A percentile compares a stretch with the other conserved stretches of the same genome.
phyloP scores from a whole-genome alignment of 1,140 invertebrate species.

The Scaptomyza hsui region DNA sequence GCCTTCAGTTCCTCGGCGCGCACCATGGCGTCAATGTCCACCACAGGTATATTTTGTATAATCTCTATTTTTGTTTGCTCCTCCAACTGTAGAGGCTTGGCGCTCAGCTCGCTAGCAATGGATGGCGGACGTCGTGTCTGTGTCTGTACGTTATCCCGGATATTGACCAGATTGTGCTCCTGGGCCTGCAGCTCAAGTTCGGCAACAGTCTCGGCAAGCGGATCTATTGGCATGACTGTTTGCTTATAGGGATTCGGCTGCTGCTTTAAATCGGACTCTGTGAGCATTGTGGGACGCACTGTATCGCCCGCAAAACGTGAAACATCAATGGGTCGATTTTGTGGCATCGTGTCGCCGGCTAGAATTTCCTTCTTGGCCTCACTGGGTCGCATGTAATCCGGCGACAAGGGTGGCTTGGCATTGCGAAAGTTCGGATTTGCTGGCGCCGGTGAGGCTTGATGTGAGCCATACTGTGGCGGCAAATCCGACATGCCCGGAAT shows the following conservation, averaged over 20 bases:
- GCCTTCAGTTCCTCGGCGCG: conserved; percentile 62
- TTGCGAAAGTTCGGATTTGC: conserved; percentile 63
- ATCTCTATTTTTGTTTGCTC: conserved; percentile 74
- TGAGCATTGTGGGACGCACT: conserved; percentile 56
- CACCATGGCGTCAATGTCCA: conserved; percentile 68
- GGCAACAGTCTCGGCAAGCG: conserved; percentile 62
- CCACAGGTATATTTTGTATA: conserved; percentile 51
- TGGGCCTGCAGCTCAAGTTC: conserved; percentile 67
- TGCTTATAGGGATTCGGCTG: conserved; percentile 52
- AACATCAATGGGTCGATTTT: conserved; percentile 79
- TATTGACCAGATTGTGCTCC: conserved; percentile 67
- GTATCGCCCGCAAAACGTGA: conserved; percentile 66
- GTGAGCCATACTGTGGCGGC: conserved; percentile 53
- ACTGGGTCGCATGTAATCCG: conserved; percentile 79
- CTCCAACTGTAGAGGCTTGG: conserved; percentile 51
- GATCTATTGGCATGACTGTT: conserved; percentile 60
- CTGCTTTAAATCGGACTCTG: conserved; percentile 56
- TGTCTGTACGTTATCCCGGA: conserved; percentile 71
- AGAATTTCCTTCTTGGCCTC: conserved; percentile 60
- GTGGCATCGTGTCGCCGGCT: conserved; percentile 54
- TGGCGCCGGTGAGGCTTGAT: conserved; percentile 63
- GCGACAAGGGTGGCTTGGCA: conserved; percentile 66
- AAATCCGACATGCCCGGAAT: conserved; percentile 41
- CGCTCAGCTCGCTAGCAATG: conserved; percentile 54
- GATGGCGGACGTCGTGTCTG: conserved; percentile 64